These are phyloP conservation scores for Arctocebus calabarensis DNA, from an alignment of 2,797 vertebrate genomes.

Conservation along the genomic window DNA sequence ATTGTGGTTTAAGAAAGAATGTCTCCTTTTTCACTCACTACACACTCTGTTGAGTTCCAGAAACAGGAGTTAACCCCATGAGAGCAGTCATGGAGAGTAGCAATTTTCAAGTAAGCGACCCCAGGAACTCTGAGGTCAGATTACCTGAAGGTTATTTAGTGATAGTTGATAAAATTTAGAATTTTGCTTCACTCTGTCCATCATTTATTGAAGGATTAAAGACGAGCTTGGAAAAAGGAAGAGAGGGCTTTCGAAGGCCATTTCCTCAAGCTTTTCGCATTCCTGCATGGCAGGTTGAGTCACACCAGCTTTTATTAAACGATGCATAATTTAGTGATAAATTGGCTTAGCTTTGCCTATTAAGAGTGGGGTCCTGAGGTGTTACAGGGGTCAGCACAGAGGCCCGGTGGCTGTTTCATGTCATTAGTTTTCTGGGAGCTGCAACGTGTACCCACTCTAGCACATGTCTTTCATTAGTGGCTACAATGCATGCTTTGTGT, in stretches of 20 bases:
- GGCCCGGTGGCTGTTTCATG: conserved; percentile 79
- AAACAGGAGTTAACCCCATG: conserved; percentile 33
- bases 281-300: conserved; percentile 59
- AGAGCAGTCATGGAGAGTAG: conserved; percentile 36
- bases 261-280: conserved; percentile 71
- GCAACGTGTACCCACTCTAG: conserved; percentile 76
- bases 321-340: conserved; percentile 85
- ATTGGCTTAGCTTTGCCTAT: conserved; percentile 85
- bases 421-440: conserved; percentile 82
- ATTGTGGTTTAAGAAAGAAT: background rate
- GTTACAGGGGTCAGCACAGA: conserved; percentile 80
- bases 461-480: conserved; percentile 84
- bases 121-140: background rate
- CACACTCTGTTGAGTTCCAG: background rate
- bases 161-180: conserved; percentile 63
- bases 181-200: background rate
- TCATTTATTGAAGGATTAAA: conserved; percentile 57
- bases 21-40: background rate
- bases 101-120: conserved; percentile 58
- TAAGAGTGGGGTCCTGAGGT: conserved; percentile 79
- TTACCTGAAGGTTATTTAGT: conserved; percentile 37
- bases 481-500: conserved; percentile 81
- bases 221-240: conserved; percentile 53
- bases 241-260: background rate
- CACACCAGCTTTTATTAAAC: conserved; percentile 81